Base-by-base conservation (phyloP, 2,888 invertebrate genomes). In the Dysmachus trigonus region DNA sequence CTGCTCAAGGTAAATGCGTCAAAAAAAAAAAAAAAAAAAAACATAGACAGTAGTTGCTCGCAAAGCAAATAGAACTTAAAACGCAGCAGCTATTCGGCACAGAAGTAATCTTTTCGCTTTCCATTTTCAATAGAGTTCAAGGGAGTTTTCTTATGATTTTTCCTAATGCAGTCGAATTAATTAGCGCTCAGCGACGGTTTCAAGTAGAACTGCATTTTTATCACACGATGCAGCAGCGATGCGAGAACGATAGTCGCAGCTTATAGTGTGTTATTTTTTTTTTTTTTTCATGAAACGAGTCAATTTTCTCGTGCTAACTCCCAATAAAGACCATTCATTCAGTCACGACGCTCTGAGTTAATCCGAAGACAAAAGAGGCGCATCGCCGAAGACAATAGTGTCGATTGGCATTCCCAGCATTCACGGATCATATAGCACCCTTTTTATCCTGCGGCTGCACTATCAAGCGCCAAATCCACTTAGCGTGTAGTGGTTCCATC, bases 161-260 rank as follows among this genome's bases (percentile, higher is more conserved):
- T 53, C 81, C 81, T 53, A 31, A 81, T 30, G 81, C 53, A 81
- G 62, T 33, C n/a, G 81, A 81, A 62, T 81, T 81, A 81, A 81
- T 81, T 81, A 81, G 62, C 53, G 77, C 27, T 81, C 38, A 38
- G 10, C 76, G 35, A 47, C 47, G 22, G 81, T 81, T 81, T 81
- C 81, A 81, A 81, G 81, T 81, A 81, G 53, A 81, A 81, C 81
- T 81, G 81, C 81, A 81, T 81, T 81, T 81, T 81, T 81, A 81
- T 81, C 81, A 62, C 81, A 81, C 81, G 81, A 81, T 53, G 47
- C 41, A 81, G 47, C 41, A 81, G 62, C 73, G 73, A 73, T 81
- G 22, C 62, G 62, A 27, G 22, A 62, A 27, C 62, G 62, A 62
- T 62, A 62, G 27, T 62, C 27, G 10, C 62, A n/a, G n/a, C 27